phyloP scores from a whole-genome alignment of 2,888 invertebrate genomes.

The Scaptodrosophila latifasciaeformis region DNA sequence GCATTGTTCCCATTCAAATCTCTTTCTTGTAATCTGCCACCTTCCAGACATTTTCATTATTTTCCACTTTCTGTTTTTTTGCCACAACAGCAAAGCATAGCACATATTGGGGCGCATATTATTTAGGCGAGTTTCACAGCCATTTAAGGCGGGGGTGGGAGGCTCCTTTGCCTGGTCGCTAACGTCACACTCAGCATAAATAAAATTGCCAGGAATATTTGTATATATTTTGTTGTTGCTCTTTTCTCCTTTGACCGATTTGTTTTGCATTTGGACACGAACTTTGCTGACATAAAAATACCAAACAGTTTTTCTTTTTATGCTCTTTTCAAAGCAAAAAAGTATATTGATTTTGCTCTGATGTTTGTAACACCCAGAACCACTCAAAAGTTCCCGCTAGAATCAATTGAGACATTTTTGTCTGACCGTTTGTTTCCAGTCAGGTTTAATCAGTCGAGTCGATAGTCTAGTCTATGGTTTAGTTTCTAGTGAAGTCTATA shows the following conservation, averaged over 20 bases:
- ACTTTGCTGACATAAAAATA: slow-evolving; percentile 44
- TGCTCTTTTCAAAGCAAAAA: too few relatives aligned
- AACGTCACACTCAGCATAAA: neutral
- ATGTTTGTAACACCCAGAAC: too few relatives aligned
- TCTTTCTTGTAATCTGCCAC: neutral
- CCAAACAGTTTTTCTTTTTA: too few relatives aligned
- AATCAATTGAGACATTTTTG: too few relatives aligned
- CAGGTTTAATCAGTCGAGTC: too few relatives aligned
- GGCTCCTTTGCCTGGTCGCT: neutral
- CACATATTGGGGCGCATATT: slow-evolving; percentile 29
- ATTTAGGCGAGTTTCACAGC: slow-evolving; percentile 20
- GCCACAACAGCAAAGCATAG: neutral
- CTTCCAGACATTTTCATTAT: too few relatives aligned
- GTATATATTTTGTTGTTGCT: neutral
- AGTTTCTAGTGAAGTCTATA: neutral
- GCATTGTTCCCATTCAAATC: slow-evolving; percentile 8
- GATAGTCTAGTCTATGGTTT: slow-evolving; percentile 13
- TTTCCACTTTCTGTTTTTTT: neutral
- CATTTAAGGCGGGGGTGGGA: neutral
- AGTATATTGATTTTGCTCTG: too few relatives aligned
- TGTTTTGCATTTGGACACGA: slow-evolving; percentile 45
- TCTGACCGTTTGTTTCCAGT: too few relatives aligned
- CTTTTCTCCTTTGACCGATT: slow-evolving; percentile 2
- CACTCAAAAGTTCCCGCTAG: too few relatives aligned
- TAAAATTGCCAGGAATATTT: slow-evolving; percentile 16